These are phyloP conservation scores for Tetramorium bicarinatum DNA, from an alignment of 2,888 invertebrate genomes.

Conservation along the genomic window DNA sequence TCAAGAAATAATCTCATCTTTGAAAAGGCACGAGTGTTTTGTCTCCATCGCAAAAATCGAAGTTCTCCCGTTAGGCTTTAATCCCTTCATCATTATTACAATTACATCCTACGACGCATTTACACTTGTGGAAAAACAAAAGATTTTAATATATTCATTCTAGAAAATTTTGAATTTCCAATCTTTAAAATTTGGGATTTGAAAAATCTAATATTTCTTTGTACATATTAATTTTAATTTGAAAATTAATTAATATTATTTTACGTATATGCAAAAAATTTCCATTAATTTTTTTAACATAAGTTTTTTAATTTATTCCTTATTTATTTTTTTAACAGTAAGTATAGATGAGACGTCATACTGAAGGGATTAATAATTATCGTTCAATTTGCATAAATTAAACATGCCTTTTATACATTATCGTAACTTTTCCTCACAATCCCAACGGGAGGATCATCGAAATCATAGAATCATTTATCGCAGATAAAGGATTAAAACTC, in stretches of 20 bases:
- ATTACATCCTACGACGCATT: background rate
- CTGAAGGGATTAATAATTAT: background rate
- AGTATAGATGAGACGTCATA: background rate
- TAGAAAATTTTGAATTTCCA: background rate
- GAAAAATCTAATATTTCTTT: background rate
- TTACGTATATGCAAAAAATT: background rate
- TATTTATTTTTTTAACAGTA: background rate
- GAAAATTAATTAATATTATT: background rate
- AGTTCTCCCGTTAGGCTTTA: slow-evolving; percentile 34
- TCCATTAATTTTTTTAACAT: background rate
- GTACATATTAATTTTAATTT: background rate
- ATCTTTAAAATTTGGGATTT: background rate
- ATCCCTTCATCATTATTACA: slow-evolving; percentile 1
- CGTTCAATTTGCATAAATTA: background rate
- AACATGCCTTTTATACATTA: background rate
- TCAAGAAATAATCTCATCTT: slow-evolving; percentile 70
- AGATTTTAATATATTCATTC: background rate
- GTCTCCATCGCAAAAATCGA: slow-evolving; percentile 51
- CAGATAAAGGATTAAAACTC: slow-evolving; percentile 33
- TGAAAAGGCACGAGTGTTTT: slow-evolving; percentile 78
- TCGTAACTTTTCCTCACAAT: background rate
- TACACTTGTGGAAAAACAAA: background rate
- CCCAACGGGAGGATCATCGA: background rate
- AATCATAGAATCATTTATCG: slow-evolving; percentile 36
- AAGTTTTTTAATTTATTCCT: background rate